Base-by-base conservation (phyloP, 2,797 vertebrate species). In the Hypotaenidia okinawae region DNA sequence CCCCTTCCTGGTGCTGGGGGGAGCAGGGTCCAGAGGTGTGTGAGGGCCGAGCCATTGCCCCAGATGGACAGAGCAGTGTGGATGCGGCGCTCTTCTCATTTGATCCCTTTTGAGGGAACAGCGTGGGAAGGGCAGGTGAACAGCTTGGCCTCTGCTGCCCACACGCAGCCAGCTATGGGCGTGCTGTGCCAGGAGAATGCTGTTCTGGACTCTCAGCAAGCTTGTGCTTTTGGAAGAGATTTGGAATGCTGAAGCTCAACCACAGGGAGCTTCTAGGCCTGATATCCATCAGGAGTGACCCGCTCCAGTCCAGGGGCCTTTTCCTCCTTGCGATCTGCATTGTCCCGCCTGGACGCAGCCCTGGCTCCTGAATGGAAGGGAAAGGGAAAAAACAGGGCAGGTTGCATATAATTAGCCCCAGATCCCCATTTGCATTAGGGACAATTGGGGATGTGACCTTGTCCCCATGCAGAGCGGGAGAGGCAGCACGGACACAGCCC, bases 1-100 rank as follows among this genome's bases (percentile, higher is more conserved):
- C 45, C 47, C 47, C 47, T 22, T 14, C 27, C 28, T 5, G 35
- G 35, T 24, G 35, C 30, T 1, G 17, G 5, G 43, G 9, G 11
- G 6, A 2, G 7, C 30, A 5, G 78, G 30, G 43, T 7, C 45
- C 3, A 7, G 61, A 25, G 37, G 49, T 30, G 1, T 1, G 41
- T 2, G 66, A 11, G n/a, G 57, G 32, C 27, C 2, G 4, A 23
- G 54, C 12, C 19, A 25, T 33, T n/a, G 3, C 19, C 52, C 17
- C 33, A 23, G 73, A 25, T 41, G 4, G 41, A 37, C 25, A 13
- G 52, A 30, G 52, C 35, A 9, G 0, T 1, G 28, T 62, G 8
- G 41, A 8, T 41, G 7, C 23, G 15, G 17, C 0, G 0, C 7
- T 8, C 9, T 37, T 19, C 32, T 11, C 2, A 0, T 32, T 13